Conservation (phyloP, 2,888 invertebrate genomes). For the Dyspetes luteomarginatus region DNA sequence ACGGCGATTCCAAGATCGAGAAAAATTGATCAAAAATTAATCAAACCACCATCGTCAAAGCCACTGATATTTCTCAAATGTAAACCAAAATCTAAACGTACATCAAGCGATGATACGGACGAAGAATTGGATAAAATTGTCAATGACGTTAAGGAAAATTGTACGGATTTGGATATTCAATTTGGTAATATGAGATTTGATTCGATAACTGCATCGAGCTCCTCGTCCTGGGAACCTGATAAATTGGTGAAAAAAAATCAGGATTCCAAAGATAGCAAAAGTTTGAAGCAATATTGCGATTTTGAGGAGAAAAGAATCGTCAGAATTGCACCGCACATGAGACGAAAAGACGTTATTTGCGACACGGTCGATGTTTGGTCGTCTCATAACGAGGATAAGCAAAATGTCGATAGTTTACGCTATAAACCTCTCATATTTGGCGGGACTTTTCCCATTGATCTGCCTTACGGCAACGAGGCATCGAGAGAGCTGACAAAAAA, state of each 20-base stretch:
- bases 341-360: conserved; percentile 85
- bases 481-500: conserved; percentile 39
- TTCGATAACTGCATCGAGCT: conserved; percentile 68
- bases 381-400: conserved; percentile 67
- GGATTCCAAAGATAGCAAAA: conserved; percentile 68
- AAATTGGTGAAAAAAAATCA: conserved; percentile 7
- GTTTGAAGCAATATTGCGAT: conserved; percentile 78
- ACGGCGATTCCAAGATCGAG: conserved; percentile 57
- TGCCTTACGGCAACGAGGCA: conserved; percentile 84
- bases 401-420: conserved; percentile 65
- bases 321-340: conserved; percentile 81
- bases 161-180: conserved; percentile 81
- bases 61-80: conserved; percentile 79
- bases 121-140: conserved; percentile 35
- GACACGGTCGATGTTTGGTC: conserved; percentile 88
- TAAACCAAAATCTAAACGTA: conserved; percentile 68
- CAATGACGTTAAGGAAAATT: conserved; percentile 27
- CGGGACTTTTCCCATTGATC: conserved; percentile 94
- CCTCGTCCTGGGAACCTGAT: conserved; percentile 54
- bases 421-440: conserved; percentile 91
- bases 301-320: conserved; percentile 80
- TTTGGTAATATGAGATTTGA: conserved; percentile 74
- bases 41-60: conserved; percentile 73
- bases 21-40: conserved; percentile 68
- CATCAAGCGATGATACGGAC: conserved; percentile 55